Base-by-base conservation (phyloP, 2,888 invertebrate genomes). In the Andrena trimmerana region DNA sequence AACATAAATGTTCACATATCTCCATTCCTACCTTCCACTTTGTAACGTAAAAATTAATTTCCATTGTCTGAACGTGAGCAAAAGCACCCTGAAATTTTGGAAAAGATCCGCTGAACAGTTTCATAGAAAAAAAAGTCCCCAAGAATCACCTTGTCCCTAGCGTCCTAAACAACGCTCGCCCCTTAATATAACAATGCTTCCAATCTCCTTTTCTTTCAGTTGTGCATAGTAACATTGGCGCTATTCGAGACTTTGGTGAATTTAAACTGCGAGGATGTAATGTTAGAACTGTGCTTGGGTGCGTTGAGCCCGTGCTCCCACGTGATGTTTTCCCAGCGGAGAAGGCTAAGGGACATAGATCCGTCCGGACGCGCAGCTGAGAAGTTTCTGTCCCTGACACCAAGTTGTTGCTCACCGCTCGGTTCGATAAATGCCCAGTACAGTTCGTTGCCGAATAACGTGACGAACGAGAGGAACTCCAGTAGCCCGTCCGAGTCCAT, bases 251-350 rank as follows among this genome's bases (percentile, higher is more conserved):
- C 98, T 0, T 95, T 99, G 81, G 95, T 99, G 70, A 97, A 98
- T 90, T 95, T 99, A 82, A 98, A 99, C 94, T 99, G 98, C 94
- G 99, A 99, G 94, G 99, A 99, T 94, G 96, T 99, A 63, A 98
- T 99, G 97, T 95, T 98, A 89, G 98, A 99, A 92, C 95, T 99
- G 67, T 96, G 98, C 65, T 96, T 98, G 92, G 98, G 97, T 92
- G 97, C 98, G 93, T 95, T 99, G 86, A 95, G 97, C 89, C 97
- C 97, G 0, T 97, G 97, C 91, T 96, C 96, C 24, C 97, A 98
- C 94, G 96, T 98, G 31, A 96, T 97, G 96, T 95, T 97, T 74
- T 97, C 97, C n/a, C 97, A 97, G 94, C 95, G 96, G 88, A 95
- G 96, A 90, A 95, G 96, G 89, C 95, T 97, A 70, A 95, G 96